Evolutionary conservation across 1,140 invertebrate genomes (phyloP).

Genomic region (Mercenaria mercenaria): DNA sequence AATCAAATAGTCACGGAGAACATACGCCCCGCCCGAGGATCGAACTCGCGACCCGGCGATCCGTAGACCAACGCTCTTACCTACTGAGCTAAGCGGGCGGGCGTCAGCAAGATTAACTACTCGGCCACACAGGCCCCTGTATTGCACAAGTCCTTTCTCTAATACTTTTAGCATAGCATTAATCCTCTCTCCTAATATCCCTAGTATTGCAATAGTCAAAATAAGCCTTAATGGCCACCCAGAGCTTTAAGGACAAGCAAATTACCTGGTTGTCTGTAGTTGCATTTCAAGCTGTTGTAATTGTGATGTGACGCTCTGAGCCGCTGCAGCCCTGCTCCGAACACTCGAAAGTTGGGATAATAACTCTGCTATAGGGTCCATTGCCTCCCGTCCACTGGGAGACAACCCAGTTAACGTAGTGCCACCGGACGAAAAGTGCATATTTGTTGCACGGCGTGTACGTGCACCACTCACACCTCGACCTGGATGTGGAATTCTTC

Average conservation of each 20-base stretch:
- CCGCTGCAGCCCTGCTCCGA: conserved; percentile 83
- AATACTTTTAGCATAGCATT: no score
- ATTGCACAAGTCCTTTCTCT: no score
- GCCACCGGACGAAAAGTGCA: conserved; percentile 93
- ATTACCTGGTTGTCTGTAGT: conserved; percentile 84
- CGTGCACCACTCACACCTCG: conserved; percentile 92
- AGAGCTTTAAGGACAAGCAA: conserved; percentile 17
- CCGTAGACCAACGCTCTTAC: no score
- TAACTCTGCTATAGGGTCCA: conserved; percentile 94
- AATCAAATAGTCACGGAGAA: no score
- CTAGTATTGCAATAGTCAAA: no score
- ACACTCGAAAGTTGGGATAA: conserved; percentile 85
- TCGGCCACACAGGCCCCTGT: no score
- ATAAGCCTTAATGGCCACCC: no score
- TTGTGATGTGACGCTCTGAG: conserved; percentile 85
- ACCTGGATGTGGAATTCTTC: conserved; percentile 94
- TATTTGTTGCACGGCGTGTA: conserved; percentile 91
- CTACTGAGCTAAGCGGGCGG: no score
- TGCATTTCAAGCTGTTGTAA: conserved; percentile 85
- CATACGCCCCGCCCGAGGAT: no score
- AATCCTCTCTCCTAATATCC: no score
- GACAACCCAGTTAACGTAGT: conserved; percentile 90
- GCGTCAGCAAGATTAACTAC: no score
- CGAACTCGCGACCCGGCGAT: no score
- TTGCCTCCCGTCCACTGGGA: conserved; percentile 92